Percentiles rank a stretch among this genome's conserved stretches.
Conservation (phyloP, 2,888 invertebrate species). For the Colletes collaris region DNA sequence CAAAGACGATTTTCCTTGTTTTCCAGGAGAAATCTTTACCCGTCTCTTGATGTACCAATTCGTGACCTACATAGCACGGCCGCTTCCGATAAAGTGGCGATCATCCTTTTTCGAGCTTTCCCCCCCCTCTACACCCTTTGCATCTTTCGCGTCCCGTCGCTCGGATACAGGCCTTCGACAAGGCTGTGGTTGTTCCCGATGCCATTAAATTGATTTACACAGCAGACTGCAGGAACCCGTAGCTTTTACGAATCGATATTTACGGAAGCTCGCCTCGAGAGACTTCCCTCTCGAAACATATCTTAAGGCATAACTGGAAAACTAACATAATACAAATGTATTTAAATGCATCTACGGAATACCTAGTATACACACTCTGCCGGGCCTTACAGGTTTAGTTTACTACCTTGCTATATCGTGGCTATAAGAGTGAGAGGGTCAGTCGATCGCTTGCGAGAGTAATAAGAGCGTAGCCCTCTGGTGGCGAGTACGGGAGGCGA, state of each 20-base stretch:
- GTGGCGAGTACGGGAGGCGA: too few species aligned
- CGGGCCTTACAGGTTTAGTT: too few species aligned
- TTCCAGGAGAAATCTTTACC: background rate
- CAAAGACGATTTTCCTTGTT: background rate
- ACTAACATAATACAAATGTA: too few species aligned
- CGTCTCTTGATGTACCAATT: background rate
- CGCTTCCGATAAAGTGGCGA: slow-evolving; percentile 15
- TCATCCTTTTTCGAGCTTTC: slow-evolving; percentile 5
- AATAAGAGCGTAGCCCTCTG: too few species aligned
- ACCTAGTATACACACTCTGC: too few species aligned
- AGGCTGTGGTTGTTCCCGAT: background rate
- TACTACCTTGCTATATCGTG: too few species aligned
- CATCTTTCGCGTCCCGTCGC: background rate
- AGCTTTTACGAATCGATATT: slow-evolving; percentile 1
- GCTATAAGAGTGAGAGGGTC: too few species aligned
- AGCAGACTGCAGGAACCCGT: background rate
- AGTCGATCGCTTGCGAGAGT: too few species aligned
- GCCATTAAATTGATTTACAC: slow-evolving; percentile 29
- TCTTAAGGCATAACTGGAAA: too few species aligned
- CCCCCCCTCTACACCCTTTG: background rate
- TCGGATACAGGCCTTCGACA: background rate
- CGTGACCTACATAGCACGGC: slow-evolving; percentile 19
- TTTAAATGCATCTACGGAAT: too few species aligned
- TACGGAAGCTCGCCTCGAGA: background rate
- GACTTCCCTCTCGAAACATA: background rate